A percentile compares a stretch with the other conserved stretches of the same genome.
Conservation (phyloP, 2,888 invertebrate genomes). For the Leucozona laternaria region DNA sequence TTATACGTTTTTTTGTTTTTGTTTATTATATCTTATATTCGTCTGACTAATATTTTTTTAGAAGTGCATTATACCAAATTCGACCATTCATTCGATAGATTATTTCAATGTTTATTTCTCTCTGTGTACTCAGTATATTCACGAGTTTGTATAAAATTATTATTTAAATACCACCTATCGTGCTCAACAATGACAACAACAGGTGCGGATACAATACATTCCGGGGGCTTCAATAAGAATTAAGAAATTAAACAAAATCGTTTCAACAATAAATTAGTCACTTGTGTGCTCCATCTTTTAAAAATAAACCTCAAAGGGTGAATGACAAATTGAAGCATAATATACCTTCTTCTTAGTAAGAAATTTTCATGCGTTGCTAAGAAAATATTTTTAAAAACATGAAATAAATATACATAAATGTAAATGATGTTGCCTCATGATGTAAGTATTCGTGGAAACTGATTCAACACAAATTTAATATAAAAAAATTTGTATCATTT, state of each 20-base stretch:
- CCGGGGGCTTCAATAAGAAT: neutral
- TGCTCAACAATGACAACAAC: conserved; percentile 14
- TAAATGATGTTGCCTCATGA: neutral
- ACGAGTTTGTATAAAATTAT: neutral
- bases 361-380: neutral
- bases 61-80: too few relatives aligned
- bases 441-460: conserved; percentile 14
- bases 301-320: conserved; percentile 17
- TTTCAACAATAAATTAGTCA: conserved; percentile 20
- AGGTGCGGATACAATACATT: conserved; percentile 4
- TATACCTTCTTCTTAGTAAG: neutral
- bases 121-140: neutral
- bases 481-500: conserved; percentile 3
- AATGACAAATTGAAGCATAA: neutral
- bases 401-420: neutral
- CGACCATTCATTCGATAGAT: too few relatives aligned
- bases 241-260: neutral
- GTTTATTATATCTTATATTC: too few relatives aligned
- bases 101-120: neutral
- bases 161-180: conserved; percentile 3
- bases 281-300: neutral
- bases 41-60: too few relatives aligned
- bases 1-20: too few relatives aligned
- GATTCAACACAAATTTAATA: conserved; percentile 7
- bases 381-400: neutral